phyloP scores from a whole-genome alignment of 2,113 vertebrate species.

The Columba livia region DNA sequence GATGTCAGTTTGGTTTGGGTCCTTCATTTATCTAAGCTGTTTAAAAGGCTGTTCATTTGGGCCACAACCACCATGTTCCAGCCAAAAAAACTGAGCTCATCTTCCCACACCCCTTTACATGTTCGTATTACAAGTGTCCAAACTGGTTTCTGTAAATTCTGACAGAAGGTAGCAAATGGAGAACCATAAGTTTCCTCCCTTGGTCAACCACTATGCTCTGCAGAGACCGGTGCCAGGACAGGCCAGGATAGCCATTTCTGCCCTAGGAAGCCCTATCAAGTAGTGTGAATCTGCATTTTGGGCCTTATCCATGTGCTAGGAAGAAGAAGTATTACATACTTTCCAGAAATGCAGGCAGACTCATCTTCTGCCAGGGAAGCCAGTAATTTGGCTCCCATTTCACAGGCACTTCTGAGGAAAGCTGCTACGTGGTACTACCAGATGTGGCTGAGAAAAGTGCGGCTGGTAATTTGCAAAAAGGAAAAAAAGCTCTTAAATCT shows the following conservation, averaged over 20 bases:
- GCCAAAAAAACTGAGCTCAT: not conserved
- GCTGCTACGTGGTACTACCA: not conserved
- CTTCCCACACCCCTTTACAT: not conserved
- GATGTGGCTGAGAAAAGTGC: not conserved
- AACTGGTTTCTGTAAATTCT: not conserved
- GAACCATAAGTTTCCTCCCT: fast-evolving
- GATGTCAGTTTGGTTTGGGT: not conserved
- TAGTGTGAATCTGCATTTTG: not conserved
- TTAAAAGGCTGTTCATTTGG: not conserved
- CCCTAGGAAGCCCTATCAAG: not conserved
- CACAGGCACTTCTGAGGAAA: not conserved
- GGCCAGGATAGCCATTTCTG: not conserved
- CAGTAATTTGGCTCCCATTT: not conserved
- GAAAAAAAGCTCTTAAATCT: not conserved
- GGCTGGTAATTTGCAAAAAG: slow-evolving; percentile 2
- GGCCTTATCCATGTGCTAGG: not conserved
- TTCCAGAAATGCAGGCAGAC: not conserved
- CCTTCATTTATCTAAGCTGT: not conserved
- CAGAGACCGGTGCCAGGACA: not conserved
- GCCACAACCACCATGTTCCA: not conserved
- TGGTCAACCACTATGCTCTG: not conserved
- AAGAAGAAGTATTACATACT: fast-evolving
- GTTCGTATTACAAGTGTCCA: not conserved
- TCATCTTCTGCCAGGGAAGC: not conserved
- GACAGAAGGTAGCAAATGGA: not conserved